Evolutionary conservation across 1,140 invertebrate genomes (phyloP).

Genomic region (Ceratoteleas bidentatus): DNA sequence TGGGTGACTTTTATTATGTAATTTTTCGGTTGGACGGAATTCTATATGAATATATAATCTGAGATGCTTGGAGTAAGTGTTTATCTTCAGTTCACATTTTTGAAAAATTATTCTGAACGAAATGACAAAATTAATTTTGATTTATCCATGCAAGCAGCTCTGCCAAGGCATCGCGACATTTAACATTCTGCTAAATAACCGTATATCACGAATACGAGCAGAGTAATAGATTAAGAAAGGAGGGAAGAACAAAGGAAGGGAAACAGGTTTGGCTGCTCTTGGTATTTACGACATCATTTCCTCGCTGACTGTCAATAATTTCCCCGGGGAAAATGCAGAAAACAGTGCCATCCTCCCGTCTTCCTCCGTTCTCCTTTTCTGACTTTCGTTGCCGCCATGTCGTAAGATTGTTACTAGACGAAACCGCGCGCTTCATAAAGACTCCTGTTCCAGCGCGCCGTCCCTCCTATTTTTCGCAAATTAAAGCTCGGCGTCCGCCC

Average conservation of each 20-base stretch:
- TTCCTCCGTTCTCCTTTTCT: slow-evolving; percentile 21
- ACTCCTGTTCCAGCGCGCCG: slow-evolving; percentile 43
- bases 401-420: slow-evolving; percentile 36
- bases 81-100: not conserved
- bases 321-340: slow-evolving; percentile 78
- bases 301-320: slow-evolving; percentile 81
- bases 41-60: too few relatives aligned
- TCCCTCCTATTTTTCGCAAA: slow-evolving; percentile 67
- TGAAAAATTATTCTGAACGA: too few relatives aligned
- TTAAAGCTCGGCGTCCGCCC: slow-evolving; percentile 68
- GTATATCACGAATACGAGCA: slow-evolving; percentile 53
- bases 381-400: slow-evolving; percentile 37
- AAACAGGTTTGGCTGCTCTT: slow-evolving; percentile 65
- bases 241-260: slow-evolving; percentile 52
- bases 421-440: slow-evolving; percentile 42
- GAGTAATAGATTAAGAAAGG: slow-evolving; percentile 66
- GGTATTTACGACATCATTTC: slow-evolving; percentile 81
- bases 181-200: slow-evolving; percentile 42
- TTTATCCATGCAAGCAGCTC: not conserved
- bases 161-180: slow-evolving; percentile 4
- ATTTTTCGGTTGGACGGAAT: too few relatives aligned
- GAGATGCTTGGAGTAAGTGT: too few relatives aligned
- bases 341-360: slow-evolving; percentile 64
- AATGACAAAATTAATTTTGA: too few relatives aligned
- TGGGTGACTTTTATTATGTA: too few relatives aligned